Base-by-base conservation (phyloP, 2,888 invertebrate species). In the Himalopsyche anomala region DNA sequence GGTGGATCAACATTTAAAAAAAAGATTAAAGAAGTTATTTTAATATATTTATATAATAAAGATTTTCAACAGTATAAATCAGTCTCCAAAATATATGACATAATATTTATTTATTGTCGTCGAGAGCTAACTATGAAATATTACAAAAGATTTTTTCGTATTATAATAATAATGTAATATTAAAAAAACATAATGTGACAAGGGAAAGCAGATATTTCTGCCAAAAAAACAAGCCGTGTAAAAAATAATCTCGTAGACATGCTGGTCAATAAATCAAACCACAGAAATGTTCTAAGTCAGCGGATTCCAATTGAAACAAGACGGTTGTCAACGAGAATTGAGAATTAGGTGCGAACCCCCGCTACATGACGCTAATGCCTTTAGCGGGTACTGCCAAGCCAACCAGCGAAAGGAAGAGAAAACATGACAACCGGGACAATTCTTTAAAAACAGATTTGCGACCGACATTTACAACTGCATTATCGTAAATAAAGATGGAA, bases 341-440 rank as follows among this genome's bases (percentile, higher is more conserved):
- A 62, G 62, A 62, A 62, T 62, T 62, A 62, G 19, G 62, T 62
- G 62, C n/a, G 19, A 62, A 62, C 19, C 51, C 62, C 19, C 62
- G 62, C 62, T n/a, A 62, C 62, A 62, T 62, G 62, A 62, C 62
- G 62, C 28, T 62, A 62, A 62, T 62, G 62, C 62, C 62, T 62
- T 62, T 62, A 62, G 62, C 19, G 62, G 62, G 62, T 28, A 62
- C 62, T 62, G 62, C 28, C 62, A 28, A 62, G 28, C 62, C 62
- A 62, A 51, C 51, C 51, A 51, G 51, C 51, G 51, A 51, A 51
- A 12, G 15, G 51, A 51, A 51, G 15, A 51, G 51, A 51, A 28
- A 62, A 62, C 62, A 62, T 62, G 62, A 62, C 62, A 28, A 51
- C 51, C 51, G 51, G 51, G 51, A 51, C 51, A 51, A 51, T 15